Evolutionary conservation across 1,140 invertebrate genomes (phyloP), one percentile per base, ranked within the genome.

Genomic region (Nasonia giraulti): DNA sequence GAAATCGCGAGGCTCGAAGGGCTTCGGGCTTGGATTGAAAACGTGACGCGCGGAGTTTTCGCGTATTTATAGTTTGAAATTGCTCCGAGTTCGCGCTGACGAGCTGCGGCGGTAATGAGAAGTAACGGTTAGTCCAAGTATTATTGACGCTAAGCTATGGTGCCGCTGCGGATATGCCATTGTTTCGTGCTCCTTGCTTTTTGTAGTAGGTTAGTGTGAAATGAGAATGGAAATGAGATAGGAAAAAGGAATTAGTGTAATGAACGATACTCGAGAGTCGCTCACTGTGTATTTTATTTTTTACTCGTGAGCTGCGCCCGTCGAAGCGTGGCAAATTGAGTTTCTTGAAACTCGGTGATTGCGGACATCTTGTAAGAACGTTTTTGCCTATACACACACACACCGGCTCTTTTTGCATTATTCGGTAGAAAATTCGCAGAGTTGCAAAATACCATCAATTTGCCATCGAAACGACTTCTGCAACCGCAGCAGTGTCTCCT

Each of bases 101-200:
- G 55, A 62, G 55, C n/a, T n/a, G 27, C 6, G 55, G 6, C 8
- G 27, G 8, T 33, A 71, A 71, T 71, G 68, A 71, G 68, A 71
- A 71, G 68, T 71, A 71, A 71, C 68, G 68, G 68, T 71, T 31
- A 27, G 68, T 71, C 27, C 1, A 10, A 23, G 23, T 69, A 55
- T 55, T 17, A 55, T 55, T 17, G 50, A 17, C 14, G 6, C 14
- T n/a, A 62, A 5, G 20, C 4, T 50, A 62, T 62, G 20, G 17
- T 62, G 14, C 14, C 14, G 33, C 33, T 6, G 33, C 23, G 68
- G 68, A 71, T n/a, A 7, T 71, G 68, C 68, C 55, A 62, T 62
- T 71, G 68, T 71, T 62, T 71, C 27, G 31, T 6, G 68, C 68
- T 71, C 68, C 2, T 71, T 71, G 31, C 68, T 71, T 71, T 71